Evolutionary conservation across 2,797 vertebrate species (phyloP).

Genomic region (Acrocephalus scirpaceus): DNA sequence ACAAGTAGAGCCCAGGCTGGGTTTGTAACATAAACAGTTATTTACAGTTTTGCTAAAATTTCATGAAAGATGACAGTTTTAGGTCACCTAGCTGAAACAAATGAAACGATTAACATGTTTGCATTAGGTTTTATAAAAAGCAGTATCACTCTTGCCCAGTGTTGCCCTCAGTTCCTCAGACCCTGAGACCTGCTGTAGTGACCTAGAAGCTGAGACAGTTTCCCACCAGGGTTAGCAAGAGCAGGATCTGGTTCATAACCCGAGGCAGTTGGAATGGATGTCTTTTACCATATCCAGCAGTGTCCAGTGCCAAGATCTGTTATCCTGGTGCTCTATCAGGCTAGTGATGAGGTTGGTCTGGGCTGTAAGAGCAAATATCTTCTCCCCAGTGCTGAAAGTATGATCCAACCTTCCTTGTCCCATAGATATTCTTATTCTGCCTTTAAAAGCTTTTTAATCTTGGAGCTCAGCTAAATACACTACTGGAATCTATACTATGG

Average conservation of each 20-base stretch:
- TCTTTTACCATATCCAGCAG: not conserved
- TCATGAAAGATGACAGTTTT: conserved; percentile 24
- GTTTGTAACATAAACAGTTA: conserved; percentile 30
- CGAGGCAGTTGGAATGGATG: not conserved
- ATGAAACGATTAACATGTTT: not conserved
- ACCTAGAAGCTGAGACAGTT: not conserved
- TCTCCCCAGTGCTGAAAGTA: not conserved
- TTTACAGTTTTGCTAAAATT: conserved; percentile 36
- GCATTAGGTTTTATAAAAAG: not conserved
- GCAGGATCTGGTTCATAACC: not conserved
- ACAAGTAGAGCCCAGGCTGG: not conserved
- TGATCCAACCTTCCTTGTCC: not conserved
- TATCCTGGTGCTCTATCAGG: not conserved
- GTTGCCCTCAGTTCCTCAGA: not conserved
- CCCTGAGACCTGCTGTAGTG: not conserved
- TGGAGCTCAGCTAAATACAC: not conserved
- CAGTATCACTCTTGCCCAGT: not conserved
- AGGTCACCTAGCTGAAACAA: conserved; percentile 40
- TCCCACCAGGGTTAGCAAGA: not conserved
- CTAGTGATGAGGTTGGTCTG: not conserved
- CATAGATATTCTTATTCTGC: not conserved
- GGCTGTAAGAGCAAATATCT: not conserved
- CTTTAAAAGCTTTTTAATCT: not conserved
- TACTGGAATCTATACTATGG: not conserved
- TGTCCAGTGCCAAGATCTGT: not conserved